Conservation (phyloP, 2,113 vertebrate genomes). For the Crotalus viridis region DNA sequence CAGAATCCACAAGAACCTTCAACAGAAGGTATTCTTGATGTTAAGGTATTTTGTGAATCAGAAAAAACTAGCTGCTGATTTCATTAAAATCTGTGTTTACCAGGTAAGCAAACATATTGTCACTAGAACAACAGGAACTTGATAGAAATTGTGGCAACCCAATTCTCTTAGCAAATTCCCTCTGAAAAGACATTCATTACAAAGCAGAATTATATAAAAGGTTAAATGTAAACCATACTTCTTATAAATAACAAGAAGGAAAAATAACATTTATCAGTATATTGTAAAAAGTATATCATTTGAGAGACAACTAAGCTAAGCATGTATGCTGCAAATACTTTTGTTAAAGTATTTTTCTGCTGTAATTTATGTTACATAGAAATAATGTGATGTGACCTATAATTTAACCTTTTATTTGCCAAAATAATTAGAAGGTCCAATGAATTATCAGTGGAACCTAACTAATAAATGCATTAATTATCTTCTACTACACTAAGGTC, state of each 20-base stretch:
- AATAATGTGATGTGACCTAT: background rate
- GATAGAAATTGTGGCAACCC: background rate
- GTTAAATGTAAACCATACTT: background rate
- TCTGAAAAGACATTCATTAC: background rate
- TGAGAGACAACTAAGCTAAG: background rate
- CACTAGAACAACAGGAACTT: background rate
- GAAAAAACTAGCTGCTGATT: background rate
- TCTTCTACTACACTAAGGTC: background rate
- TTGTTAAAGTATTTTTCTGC: background rate
- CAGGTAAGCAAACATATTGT: background rate
- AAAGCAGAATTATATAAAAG: background rate
- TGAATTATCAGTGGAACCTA: background rate
- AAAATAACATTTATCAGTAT: background rate
- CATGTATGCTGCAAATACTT: background rate
- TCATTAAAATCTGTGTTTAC: background rate
- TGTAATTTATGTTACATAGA: background rate
- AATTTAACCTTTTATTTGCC: background rate
- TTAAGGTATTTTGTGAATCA: background rate
- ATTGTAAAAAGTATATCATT: background rate
- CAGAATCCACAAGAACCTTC: background rate
- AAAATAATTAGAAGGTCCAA: background rate
- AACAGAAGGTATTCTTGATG: background rate
- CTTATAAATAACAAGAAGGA: background rate
- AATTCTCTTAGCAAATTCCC: background rate
- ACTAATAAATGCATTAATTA: background rate